Evolutionary conservation across 1,140 invertebrate species (phyloP).

Genomic region (Xylocopa sonorina): DNA sequence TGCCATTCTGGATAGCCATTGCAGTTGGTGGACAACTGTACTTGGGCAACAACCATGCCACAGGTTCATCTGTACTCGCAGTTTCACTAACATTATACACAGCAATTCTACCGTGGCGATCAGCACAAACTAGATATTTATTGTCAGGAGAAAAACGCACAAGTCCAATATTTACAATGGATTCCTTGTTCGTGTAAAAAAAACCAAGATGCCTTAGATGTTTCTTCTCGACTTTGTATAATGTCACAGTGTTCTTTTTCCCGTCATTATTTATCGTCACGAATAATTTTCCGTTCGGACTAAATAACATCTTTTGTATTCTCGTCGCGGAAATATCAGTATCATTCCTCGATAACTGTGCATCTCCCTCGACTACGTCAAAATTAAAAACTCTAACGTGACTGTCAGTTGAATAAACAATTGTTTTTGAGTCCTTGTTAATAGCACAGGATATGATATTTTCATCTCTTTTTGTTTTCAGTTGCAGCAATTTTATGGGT

Average conservation of each 20-base stretch:
- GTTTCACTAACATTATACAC: conserved; percentile 82
- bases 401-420: conserved; percentile 88
- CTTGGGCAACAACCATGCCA: conserved; percentile 84
- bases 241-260: conserved; percentile 59
- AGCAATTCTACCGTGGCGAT: conserved; percentile 83
- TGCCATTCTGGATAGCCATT: conserved; percentile 83
- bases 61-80: conserved; percentile 72
- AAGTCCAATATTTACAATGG: conserved; percentile 66
- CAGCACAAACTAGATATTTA: conserved; percentile 85
- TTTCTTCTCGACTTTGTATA: conserved; percentile 74
- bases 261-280: conserved; percentile 71
- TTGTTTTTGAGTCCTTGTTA: conserved; percentile 85
- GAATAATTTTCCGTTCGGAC: conserved; percentile 76
- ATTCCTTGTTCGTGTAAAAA: conserved; percentile 71
- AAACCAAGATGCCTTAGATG: conserved; percentile 65
- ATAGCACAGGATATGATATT: conserved; percentile 86
- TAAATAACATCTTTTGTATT: conserved; percentile 78
- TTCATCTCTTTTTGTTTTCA: conserved; percentile 85
- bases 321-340: conserved; percentile 66
- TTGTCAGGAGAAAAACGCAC: conserved; percentile 82
- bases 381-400: conserved; percentile 87
- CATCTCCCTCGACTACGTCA: conserved; percentile 79
- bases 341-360: conserved; percentile 69
- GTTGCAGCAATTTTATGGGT: conserved; percentile 86
- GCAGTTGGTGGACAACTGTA: conserved; percentile 86